phyloP scores from a whole-genome alignment of 2,797 vertebrate genomes.

The Cephalopachus bancanus region DNA sequence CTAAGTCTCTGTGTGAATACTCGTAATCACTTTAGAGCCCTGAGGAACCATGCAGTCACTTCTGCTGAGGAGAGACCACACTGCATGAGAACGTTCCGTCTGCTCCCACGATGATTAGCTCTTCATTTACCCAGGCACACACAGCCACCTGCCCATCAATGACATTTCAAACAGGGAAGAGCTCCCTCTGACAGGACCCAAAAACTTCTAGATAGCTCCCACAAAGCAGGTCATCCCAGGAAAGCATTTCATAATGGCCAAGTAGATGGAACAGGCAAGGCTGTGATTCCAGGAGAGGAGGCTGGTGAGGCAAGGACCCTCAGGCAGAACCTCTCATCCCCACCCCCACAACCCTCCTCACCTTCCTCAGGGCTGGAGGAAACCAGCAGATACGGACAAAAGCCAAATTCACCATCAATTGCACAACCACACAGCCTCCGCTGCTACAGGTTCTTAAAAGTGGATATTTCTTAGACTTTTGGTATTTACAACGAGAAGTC shows the following conservation, averaged over 20 bases:
- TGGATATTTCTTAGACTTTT: not conserved
- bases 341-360: too few relatives aligned
- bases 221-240: not conserved
- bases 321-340: rapidly evolving
- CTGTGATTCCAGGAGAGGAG: too few relatives aligned
- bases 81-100: not conserved
- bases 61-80: not conserved
- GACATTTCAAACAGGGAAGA: not conserved
- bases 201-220: not conserved
- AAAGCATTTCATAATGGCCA: not conserved
- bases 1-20: not conserved
- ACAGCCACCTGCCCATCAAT: rapidly evolving
- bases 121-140: not conserved
- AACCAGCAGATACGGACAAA: not conserved
- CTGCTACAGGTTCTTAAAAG: rapidly evolving
- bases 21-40: not conserved
- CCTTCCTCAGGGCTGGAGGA: not conserved
- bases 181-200: not conserved
- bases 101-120: rapidly evolving
- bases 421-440: rapidly evolving
- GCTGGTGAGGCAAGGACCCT: rapidly evolving
- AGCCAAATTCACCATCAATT: rapidly evolving
- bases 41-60: not conserved
- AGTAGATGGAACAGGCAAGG: not conserved
- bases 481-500: not conserved